These are phyloP conservation scores for Lepisosteus oculatus DNA, from an alignment of 2,113 vertebrate species.

Conservation along the genomic window DNA sequence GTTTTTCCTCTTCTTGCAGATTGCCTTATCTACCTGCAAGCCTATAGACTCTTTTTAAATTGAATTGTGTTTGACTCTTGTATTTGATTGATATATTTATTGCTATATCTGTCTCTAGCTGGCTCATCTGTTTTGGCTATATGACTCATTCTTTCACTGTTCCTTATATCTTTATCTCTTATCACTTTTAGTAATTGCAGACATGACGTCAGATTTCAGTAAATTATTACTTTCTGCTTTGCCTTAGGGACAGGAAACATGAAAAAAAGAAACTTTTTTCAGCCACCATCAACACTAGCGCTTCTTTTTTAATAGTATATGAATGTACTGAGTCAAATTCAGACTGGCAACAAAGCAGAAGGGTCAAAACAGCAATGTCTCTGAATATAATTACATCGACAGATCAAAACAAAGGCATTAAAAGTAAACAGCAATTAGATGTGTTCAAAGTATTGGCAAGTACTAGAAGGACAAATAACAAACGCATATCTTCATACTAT, in stretches of 20 bases:
- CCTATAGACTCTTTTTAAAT: neutral
- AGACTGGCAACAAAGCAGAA: slow-evolving; percentile 1
- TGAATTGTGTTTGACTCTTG: neutral
- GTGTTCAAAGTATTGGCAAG: too few relatives aligned
- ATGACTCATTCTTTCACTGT: slow-evolving; percentile 20
- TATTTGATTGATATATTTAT: neutral
- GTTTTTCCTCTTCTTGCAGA: slow-evolving; percentile 13
- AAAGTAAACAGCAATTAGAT: neutral
- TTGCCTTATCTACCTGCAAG: neutral
- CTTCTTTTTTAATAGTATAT: slow-evolving; percentile 12
- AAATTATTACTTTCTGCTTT: slow-evolving; percentile 40
- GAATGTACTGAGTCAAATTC: slow-evolving; percentile 8
- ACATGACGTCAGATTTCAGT: slow-evolving; percentile 40
- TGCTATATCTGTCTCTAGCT: neutral
- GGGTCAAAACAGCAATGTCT: slow-evolving; percentile 2
- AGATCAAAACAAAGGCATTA: neutral
- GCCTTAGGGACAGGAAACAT: slow-evolving; percentile 62
- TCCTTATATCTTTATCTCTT: slow-evolving; percentile 30
- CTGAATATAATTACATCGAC: neutral
- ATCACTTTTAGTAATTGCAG: slow-evolving; percentile 37
- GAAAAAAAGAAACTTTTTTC: slow-evolving; percentile 40
- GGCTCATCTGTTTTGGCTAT: slow-evolving; percentile 13
- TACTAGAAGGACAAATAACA: too few relatives aligned
- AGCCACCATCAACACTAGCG: neutral
- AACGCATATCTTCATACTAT: too few relatives aligned